Base-by-base conservation (phyloP, 2,113 vertebrate genomes). In the Natator depressus region DNA sequence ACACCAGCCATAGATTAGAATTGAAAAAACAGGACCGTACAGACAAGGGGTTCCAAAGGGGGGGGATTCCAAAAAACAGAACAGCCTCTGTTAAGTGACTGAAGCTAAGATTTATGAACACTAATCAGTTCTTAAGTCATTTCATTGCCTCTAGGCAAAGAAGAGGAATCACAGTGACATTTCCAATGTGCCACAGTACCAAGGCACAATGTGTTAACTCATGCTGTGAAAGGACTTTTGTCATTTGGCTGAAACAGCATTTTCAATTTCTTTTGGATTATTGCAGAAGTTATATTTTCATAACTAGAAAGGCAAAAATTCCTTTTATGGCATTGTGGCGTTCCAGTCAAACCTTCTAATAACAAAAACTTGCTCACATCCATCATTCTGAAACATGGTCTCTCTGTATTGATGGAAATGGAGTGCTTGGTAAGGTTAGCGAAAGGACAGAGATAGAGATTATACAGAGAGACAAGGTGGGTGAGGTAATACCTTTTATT, bases 341-440 rank as follows among this genome's bases (percentile, higher is more conserved):
- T 82, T 6, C 87, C 92, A 95, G 95, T 89, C 82, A 96, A 94
- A 81, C 51, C 78, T 85, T 85, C 38, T 69, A 89, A 91, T 0
- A 8, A 82, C 79, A 91, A 85, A 93, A 88, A 31, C 83, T 79
- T n/a, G 75, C 47, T 91, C 91, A 75, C 54, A 80, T 38, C 47
- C 38, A 75, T 69, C 1, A 89, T 0, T 82, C 42, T 59, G 53
- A 93, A 93, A 65, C 13, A 35, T 1, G 10, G 1, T 84, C n/a
- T 65, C 22, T 50, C 69, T 16, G 76, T 2, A 1, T 57, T 57
- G 85, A 82, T 2, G n/a, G 65, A 93, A 59, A 88, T 14, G 75
- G 27, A 10, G 72, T 25, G 9, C 72, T 47, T 76, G 72, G 24
- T 46, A 46, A 76, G 42, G 79, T 3, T 8, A 93, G 89, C 84